Evolutionary conservation across 2,113 vertebrate genomes (phyloP).

Genomic region (Thalassoma bifasciatum): DNA sequence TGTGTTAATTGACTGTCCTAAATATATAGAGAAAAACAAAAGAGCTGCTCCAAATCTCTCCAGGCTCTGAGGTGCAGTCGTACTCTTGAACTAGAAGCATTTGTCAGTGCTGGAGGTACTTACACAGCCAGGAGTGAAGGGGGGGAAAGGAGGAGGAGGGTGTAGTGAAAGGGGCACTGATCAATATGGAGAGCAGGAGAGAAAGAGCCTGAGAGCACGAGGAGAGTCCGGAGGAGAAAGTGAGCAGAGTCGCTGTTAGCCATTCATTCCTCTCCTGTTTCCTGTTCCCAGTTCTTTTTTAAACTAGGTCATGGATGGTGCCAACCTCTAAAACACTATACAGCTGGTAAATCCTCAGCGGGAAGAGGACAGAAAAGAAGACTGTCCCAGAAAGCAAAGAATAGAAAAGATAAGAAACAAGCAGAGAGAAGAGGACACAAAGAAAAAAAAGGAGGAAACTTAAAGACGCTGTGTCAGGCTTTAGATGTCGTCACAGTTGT

Average conservation of each 20-base stretch:
- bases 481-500: slow-evolving; percentile 8
- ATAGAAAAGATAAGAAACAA: neutral
- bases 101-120: slow-evolving; percentile 9
- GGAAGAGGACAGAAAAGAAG: slow-evolving; percentile 32
- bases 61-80: slow-evolving; percentile 2
- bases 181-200: slow-evolving; percentile 31
- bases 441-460: slow-evolving; percentile 7
- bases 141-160: neutral
- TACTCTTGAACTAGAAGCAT: slow-evolving; percentile 10
- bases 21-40: slow-evolving; percentile 50
- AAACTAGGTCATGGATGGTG: slow-evolving; percentile 75
- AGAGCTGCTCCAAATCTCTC: slow-evolving; percentile 3
- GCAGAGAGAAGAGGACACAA: slow-evolving; percentile 1
- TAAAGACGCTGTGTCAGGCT: slow-evolving; percentile 1
- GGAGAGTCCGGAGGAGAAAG: slow-evolving; percentile 34
- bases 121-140: slow-evolving; percentile 12
- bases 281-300: slow-evolving; percentile 69
- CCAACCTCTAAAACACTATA: slow-evolving; percentile 56
- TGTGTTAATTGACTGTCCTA: slow-evolving; percentile 56
- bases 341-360: slow-evolving; percentile 58
- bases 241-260: slow-evolving; percentile 51
- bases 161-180: too few species aligned
- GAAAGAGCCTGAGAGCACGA: slow-evolving; percentile 34
- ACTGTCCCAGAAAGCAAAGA: slow-evolving; percentile 40
- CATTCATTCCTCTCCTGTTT: slow-evolving; percentile 68